Base-by-base conservation (phyloP, 2,113 vertebrate genomes). In the Rhodinocichla rosea region DNA sequence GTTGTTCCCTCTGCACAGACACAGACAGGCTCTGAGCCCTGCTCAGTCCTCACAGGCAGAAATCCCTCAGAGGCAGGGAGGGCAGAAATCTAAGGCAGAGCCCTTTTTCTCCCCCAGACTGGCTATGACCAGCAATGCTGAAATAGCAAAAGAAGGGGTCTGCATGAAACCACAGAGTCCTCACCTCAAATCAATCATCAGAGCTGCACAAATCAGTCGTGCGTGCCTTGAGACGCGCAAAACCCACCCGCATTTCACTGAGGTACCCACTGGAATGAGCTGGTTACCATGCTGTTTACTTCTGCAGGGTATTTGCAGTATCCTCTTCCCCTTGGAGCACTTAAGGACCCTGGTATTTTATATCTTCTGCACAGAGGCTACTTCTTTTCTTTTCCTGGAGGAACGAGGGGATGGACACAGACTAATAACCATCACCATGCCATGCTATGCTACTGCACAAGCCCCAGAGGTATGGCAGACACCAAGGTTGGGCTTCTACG, bases 311-410 rank as follows among this genome's bases (percentile, higher is more conserved):
- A 81, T 95, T 92, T 76, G 52, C 55, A 64, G 56, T 89, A 75
- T 96, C 73, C 55, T 90, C 83, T 97, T 97, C 96, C 90, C 60
- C 65, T 85, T 60, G 91, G 96, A 97, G 96, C 77, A 92, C 21
- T 28, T 6, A 33, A 44, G 23, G 67, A 79, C 50, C 42, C 32
- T 37, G 26, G 33, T 73, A 40, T 94, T 69, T 21, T 11, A 39
- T 33, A 47, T 57, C 44, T 76, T 82, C 75, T 80, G 77, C 49
- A 63, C 1, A 81, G 56, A 89, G 47, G 39, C 45, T 74, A 40
- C 18, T 27, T 49, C 24, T 69, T 79, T 68, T 62, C 21, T 70
- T 79, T 83, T 75, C 33, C 30, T 39, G 21, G 28, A 59, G 33
- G 32, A 88, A 71, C 2, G 9, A 56, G 37, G 47, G 65, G 37